Conservation (phyloP, 64 coral and sea anemone genomes). For the Stichodactyla helianthus region DNA sequence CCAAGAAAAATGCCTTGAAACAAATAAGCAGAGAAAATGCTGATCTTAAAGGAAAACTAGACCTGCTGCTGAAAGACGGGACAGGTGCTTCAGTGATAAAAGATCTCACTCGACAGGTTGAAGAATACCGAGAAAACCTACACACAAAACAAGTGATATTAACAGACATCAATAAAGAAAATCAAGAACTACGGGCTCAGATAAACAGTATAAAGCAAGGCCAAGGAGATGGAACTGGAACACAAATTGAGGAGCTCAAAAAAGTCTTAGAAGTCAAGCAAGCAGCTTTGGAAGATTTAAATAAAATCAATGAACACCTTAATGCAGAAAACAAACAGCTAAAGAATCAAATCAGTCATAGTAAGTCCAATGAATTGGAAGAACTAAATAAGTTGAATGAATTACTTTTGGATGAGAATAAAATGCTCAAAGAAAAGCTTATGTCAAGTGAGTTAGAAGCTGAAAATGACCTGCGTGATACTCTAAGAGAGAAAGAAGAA, state of each 20-base stretch:
- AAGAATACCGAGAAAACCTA: slow-evolving; percentile 86
- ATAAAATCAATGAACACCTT: slow-evolving; percentile 47
- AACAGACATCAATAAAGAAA: slow-evolving; percentile 91
- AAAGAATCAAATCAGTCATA: slow-evolving; percentile 35
- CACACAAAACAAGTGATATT: slow-evolving; percentile 69
- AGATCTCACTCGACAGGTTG: slow-evolving; percentile 71
- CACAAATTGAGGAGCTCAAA: slow-evolving; percentile 57
- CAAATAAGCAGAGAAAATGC: slow-evolving; percentile 95
- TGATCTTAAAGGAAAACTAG: slow-evolving; percentile 71
- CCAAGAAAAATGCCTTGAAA: slow-evolving; percentile 88
- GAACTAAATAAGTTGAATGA: slow-evolving; percentile 42
- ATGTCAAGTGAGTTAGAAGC: slow-evolving; percentile 3
- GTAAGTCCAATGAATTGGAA: slow-evolving; percentile 34
- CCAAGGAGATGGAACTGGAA: slow-evolving; percentile 12
- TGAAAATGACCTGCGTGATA: slow-evolving; percentile 20
- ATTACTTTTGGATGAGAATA: slow-evolving; percentile 62
- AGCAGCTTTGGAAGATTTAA: slow-evolving; percentile 49
- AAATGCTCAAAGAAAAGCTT: slow-evolving; percentile 46
- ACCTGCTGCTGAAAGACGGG: slow-evolving; percentile 68
- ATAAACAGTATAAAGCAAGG: slow-evolving; percentile 19
- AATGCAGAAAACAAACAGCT: slow-evolving; percentile 71
- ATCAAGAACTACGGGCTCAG: slow-evolving; percentile 70
- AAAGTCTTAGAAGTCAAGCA: slow-evolving; percentile 46
- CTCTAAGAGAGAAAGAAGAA: slow-evolving; percentile 18
- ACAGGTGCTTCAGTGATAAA: slow-evolving; percentile 59